Base-by-base conservation (phyloP, 1,140 invertebrate genomes). In the Drosophila biarmipes region DNA sequence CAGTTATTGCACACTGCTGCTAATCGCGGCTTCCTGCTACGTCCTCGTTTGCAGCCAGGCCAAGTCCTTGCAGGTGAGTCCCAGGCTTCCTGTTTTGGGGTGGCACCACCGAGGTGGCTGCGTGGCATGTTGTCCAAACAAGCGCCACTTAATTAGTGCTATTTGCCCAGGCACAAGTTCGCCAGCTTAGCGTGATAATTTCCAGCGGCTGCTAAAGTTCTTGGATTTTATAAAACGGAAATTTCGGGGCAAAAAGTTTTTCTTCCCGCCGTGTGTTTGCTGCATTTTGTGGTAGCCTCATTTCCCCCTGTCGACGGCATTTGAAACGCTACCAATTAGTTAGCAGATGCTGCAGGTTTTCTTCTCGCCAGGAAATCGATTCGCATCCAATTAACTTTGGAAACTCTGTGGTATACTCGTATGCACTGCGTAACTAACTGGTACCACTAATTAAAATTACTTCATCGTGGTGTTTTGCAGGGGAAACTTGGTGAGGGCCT, bases 91-190 rank as follows among this genome's bases (percentile, higher is more conserved):
- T 27, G 45, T 31, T 10, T 12, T 11, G 11, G 34, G 27, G 29
- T 8, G 15, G 8, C 21, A n/a, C n/a, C n/a, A n/a, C n/a, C n/a
- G 21, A 12, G n/a, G 45, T 40, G n/a, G n/a, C 19, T 42, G 12
- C 11, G 19, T 24, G 24, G 21, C 45, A 46, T n/a, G 37, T 43
- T 24, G 45, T 37, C 55, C 58, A 48, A 66, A 57, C 69, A 57
- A 78, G 55, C 40, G 42, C 58, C 78, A 89, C 78, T 89, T 87
- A 82, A 87, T 87, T 81, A 89, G 79, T 76, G 86, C 73, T 76
- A 79, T 87, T 87, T 82, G 42, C 74, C 38, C 35, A 59, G 35
- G 45, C 48, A 55, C 63, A 69, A 69, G 66, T 68, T 55, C 27
- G 40, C 40, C 34, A 54, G 53, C 61, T 45, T 37, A 53, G 46